phyloP scores from a whole-genome alignment of 1,140 invertebrate species.

The Wasmannia auropunctata region DNA sequence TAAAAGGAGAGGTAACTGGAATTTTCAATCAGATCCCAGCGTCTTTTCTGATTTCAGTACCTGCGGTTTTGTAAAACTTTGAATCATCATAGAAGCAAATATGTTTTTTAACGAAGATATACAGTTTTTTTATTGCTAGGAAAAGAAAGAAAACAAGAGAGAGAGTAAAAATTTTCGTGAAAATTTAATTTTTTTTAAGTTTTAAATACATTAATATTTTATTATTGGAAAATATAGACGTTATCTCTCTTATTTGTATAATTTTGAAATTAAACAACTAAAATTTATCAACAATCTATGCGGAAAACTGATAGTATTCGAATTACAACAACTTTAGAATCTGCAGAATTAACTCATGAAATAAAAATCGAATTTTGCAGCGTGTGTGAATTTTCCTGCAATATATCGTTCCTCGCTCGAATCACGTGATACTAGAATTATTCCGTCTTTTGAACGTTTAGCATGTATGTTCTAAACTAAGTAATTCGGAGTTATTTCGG shows the following conservation, averaged over 20 bases:
- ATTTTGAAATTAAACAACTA: neutral
- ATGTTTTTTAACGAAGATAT: neutral
- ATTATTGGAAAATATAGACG: neutral
- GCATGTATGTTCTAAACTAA: constrained; percentile 27
- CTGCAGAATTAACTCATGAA: neutral
- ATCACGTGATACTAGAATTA: neutral
- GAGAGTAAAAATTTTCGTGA: neutral
- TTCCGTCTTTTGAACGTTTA: constrained; percentile 22
- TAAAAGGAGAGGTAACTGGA: constrained; percentile 2
- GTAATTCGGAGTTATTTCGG: constrained; percentile 34
- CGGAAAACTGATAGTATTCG: neutral
- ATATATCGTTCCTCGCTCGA: constrained; percentile 1
- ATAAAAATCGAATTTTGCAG: neutral
- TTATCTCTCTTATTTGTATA: neutral
- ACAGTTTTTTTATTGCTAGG: neutral
- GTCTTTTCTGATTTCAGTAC: constrained; percentile 25
- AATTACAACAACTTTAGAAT: neutral
- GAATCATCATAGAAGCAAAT: constrained; percentile 10
- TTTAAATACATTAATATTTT: constrained; percentile 2
- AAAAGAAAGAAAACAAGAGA: neutral
- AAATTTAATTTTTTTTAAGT: too few species aligned
- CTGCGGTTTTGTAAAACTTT: neutral
- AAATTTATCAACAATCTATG: neutral
- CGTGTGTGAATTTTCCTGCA: neutral
- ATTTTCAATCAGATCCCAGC: constrained; percentile 31